Percentiles rank a stretch among this genome's conserved stretches.
Evolutionary conservation across 2,113 vertebrate species (phyloP).

Genomic region (Semicossyphus pulcher): DNA sequence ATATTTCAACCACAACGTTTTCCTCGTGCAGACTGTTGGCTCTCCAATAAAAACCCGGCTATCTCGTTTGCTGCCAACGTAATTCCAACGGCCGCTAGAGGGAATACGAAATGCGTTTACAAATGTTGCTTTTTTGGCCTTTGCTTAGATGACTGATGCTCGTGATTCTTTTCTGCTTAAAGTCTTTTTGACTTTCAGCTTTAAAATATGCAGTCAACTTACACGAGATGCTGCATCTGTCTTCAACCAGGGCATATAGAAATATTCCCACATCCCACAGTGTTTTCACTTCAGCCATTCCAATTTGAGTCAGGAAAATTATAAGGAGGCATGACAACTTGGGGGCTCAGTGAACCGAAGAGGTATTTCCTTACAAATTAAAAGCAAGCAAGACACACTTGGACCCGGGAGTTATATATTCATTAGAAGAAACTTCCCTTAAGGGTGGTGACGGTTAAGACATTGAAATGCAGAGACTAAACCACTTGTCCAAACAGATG

Average conservation of each 20-base stretch:
- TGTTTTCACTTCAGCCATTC: neutral
- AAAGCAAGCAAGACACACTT: constrained; percentile 6
- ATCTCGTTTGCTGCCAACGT: no score
- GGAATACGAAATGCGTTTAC: no score
- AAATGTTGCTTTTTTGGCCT: no score
- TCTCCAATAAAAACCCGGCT: no score
- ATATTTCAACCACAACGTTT: no score
- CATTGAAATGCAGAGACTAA: constrained; percentile 23
- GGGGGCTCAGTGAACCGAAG: constrained; percentile 29
- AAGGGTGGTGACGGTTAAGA: constrained; percentile 32
- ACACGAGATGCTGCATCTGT: neutral
- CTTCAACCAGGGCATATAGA: neutral
- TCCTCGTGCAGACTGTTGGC: no score
- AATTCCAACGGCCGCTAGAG: no score
- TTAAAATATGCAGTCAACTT: no score
- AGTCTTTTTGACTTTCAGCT: no score
- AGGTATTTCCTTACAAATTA: constrained; percentile 18
- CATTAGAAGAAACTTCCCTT: constrained; percentile 48
- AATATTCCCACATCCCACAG: neutral
- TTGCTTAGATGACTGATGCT: no score
- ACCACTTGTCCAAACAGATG: constrained; percentile 44
- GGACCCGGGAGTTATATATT: constrained; percentile 9
- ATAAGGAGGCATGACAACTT: constrained; percentile 28
- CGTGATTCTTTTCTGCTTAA: no score
- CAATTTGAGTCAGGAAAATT: constrained; percentile 27